Percentiles rank a stretch among this genome's conserved stretches.
Evolutionary conservation across 2,888 invertebrate genomes (phyloP).

Genomic region (Napeogenes sylphis): DNA sequence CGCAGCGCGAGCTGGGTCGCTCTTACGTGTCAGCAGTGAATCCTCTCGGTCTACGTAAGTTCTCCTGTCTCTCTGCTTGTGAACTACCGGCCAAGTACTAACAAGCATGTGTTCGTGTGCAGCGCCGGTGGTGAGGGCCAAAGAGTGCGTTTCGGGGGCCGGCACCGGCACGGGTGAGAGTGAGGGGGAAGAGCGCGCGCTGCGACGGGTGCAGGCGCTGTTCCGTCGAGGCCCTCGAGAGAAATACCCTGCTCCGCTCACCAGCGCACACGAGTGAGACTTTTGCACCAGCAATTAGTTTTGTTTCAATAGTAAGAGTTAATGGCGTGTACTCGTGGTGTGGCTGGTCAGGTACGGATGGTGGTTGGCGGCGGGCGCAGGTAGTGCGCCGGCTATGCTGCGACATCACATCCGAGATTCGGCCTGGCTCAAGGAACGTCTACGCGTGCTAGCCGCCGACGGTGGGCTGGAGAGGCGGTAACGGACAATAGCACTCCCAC

Average conservation of each 20-base stretch:
- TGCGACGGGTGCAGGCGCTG: constrained; percentile 41
- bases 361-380: constrained; percentile 42
- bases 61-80: neutral
- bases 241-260: constrained; percentile 38
- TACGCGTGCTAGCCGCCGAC: constrained; percentile 56
- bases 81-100: neutral
- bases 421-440: constrained; percentile 61
- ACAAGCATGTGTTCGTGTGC: constrained; percentile 20
- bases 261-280: constrained; percentile 49
- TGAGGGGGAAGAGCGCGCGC: constrained; percentile 29
- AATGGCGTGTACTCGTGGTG: neutral
- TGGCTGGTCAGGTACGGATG: constrained; percentile 61
- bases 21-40: constrained; percentile 59
- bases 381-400: constrained; percentile 42
- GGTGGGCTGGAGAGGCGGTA: constrained; percentile 40
- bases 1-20: constrained; percentile 62
- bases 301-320: too few relatives aligned
- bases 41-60: constrained; percentile 59
- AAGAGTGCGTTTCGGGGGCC: constrained; percentile 48
- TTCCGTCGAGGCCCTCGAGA: constrained; percentile 48
- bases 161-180: constrained; percentile 21
- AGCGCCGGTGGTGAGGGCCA: constrained; percentile 60
- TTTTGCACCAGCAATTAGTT: too few relatives aligned
- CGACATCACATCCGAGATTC: constrained; percentile 70
- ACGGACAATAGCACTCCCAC: neutral